These are phyloP conservation scores for Ochropleura plecta DNA, from an alignment of 2,888 invertebrate species.

Conservation along the genomic window DNA sequence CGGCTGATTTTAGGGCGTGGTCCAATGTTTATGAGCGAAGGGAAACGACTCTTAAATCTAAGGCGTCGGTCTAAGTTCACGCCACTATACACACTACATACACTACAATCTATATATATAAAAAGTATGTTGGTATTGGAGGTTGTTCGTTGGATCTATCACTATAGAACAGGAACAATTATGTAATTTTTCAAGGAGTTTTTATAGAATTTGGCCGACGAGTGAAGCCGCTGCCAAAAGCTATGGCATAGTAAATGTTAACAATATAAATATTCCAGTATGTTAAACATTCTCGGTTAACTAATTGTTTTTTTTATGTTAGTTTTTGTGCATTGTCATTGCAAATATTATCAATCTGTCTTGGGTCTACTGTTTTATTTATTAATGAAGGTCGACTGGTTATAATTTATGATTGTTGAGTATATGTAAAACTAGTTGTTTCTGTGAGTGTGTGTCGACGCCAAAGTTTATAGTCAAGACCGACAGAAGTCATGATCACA, in stretches of 20 bases:
- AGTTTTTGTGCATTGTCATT: neutral
- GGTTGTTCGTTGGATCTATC: too few relatives aligned
- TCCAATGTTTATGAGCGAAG: too few relatives aligned
- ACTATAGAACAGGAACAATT: neutral
- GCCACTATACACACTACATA: too few relatives aligned
- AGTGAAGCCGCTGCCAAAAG: neutral
- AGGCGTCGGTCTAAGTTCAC: too few relatives aligned
- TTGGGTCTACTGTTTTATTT: neutral
- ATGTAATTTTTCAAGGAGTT: neutral
- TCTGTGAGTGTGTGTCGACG: neutral
- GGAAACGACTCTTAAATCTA: too few relatives aligned
- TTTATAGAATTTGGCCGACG: neutral
- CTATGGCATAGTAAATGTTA: neutral
- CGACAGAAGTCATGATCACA: neutral
- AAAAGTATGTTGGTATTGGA: too few relatives aligned
- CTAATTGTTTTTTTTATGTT: neutral
- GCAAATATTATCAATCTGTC: neutral
- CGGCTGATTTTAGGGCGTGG: too few relatives aligned
- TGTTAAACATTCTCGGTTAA: neutral
- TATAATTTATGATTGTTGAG: neutral
- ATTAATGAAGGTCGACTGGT: neutral
- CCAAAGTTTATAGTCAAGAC: neutral
- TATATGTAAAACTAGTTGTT: neutral
- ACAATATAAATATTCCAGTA: neutral
- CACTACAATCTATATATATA: too few relatives aligned